Evolutionary conservation across 2,113 vertebrate species (phyloP), one percentile per base, ranked within the genome.

Genomic region (Alexandromys fortis): DNA sequence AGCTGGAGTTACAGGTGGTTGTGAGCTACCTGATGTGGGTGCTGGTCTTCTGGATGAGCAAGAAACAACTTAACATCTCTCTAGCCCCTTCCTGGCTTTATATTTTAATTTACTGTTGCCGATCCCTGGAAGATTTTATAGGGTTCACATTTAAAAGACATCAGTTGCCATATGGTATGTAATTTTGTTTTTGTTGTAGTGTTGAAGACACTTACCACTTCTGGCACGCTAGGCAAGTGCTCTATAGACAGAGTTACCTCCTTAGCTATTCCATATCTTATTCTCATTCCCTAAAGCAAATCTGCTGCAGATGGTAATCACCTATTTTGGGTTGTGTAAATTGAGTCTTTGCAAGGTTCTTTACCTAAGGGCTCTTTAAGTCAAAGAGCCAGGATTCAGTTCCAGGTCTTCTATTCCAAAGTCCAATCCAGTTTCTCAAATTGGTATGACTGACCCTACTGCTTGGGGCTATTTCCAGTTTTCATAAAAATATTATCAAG

Each of bases 401-500:
- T 49, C 49, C 90, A 92, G 21, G 17, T 61, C 63, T 83, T 87
- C 45, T 61, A 78, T 19, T 73, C 7, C 77, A 55, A 94, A 83
- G 28, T 19, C 16, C 55, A 92, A 92, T 16, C 45, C 7, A 81
- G 26, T 35, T 7, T 88, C 75, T 52, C 7, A 49, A 24, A 45
- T 30, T 4, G 28, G 49, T 5, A 95, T 16, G 75, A 28, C 42
- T 68, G 5, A 78, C 3, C 10, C 14, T 22, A 16, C 35, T 83
- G 78, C 76, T 47, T 79, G 63, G n/a, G 35, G 70, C 30, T 76
- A 86, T 49, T 92, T 94, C 79, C 87, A 92, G 45, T 90, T 95
- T 89, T 93, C 63, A 38, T 65, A 70, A 52, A 95, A 82, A 86
- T 55, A 93, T 28, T 89, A 30, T 91, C 14, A 95, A 94, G 26